Evolutionary conservation across 2,888 invertebrate genomes (phyloP).

Genomic region (Sinohyriopsis cumingii): DNA sequence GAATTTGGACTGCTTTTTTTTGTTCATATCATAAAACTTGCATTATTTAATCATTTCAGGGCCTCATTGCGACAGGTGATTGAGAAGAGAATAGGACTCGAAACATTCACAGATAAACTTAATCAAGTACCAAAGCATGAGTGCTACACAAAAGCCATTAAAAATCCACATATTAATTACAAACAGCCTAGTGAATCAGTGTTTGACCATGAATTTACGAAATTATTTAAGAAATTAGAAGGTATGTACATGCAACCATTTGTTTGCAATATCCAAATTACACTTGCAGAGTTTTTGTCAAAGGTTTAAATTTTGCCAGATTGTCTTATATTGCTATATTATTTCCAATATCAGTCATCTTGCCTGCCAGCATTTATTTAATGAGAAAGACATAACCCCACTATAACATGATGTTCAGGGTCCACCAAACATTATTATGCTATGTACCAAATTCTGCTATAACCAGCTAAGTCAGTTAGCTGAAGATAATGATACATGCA

Average conservation of each 20-base stretch:
- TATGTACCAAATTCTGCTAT: too few relatives aligned
- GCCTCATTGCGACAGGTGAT: slow-evolving; percentile 87
- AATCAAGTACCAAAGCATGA: slow-evolving; percentile 91
- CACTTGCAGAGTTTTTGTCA: background rate
- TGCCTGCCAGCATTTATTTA: too few relatives aligned
- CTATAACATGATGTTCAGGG: too few relatives aligned
- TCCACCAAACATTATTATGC: too few relatives aligned
- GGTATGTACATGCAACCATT: slow-evolving; percentile 54
- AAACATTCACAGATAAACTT: slow-evolving; percentile 88
- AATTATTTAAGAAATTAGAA: slow-evolving; percentile 83
- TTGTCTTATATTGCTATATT: background rate
- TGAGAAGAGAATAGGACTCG: slow-evolving; percentile 88
- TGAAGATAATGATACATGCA: too few relatives aligned
- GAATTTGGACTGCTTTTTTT: too few relatives aligned
- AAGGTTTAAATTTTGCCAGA: background rate
- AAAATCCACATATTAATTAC: slow-evolving; percentile 91
- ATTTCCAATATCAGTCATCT: background rate
- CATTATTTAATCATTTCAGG: slow-evolving; percentile 47
- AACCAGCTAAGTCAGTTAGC: too few relatives aligned
- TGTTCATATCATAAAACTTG: too few relatives aligned
- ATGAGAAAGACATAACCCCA: too few relatives aligned
- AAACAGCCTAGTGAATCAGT: slow-evolving; percentile 85
- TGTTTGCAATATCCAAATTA: background rate
- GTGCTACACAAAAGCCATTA: slow-evolving; percentile 91
- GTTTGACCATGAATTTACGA: slow-evolving; percentile 95